A percentile compares a stretch with the other conserved stretches of the same genome.
phyloP scores from a whole-genome alignment of 2,113 vertebrate species.

The Poeciliopsis occidentalis region DNA sequence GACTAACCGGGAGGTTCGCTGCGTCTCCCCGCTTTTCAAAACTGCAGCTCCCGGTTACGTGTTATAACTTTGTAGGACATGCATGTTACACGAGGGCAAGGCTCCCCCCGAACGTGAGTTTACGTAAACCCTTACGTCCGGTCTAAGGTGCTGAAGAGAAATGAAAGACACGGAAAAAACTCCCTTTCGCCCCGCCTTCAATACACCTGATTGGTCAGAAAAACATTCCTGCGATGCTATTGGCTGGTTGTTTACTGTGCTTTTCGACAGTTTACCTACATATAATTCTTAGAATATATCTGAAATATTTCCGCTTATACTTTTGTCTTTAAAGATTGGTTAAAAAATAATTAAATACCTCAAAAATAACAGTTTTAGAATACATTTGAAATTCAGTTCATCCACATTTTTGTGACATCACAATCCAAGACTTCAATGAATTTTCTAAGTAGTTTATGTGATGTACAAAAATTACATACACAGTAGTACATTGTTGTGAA shows the following conservation, averaged over 20 bases:
- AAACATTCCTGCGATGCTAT: accelerated
- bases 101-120: background rate
- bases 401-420: too few species aligned
- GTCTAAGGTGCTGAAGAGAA: background rate
- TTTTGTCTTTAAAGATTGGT: too few species aligned
- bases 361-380: too few species aligned
- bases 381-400: too few species aligned
- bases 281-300: background rate
- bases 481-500: too few species aligned
- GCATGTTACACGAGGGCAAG: constrained; percentile 14
- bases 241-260: background rate
- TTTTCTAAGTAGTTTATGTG: too few species aligned
- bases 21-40: background rate
- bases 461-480: too few species aligned
- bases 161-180: background rate
- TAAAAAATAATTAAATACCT: too few species aligned
- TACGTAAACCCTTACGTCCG: background rate
- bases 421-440: too few species aligned
- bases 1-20: background rate
- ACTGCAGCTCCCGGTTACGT: background rate
- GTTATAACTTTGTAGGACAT: constrained; percentile 2
- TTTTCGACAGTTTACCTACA: background rate
- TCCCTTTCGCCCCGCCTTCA: background rate
- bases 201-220: constrained; percentile 33
- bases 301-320: too few species aligned